phyloP scores from a whole-genome alignment of 2,888 invertebrate species.

The Clitarchus hookeri region DNA sequence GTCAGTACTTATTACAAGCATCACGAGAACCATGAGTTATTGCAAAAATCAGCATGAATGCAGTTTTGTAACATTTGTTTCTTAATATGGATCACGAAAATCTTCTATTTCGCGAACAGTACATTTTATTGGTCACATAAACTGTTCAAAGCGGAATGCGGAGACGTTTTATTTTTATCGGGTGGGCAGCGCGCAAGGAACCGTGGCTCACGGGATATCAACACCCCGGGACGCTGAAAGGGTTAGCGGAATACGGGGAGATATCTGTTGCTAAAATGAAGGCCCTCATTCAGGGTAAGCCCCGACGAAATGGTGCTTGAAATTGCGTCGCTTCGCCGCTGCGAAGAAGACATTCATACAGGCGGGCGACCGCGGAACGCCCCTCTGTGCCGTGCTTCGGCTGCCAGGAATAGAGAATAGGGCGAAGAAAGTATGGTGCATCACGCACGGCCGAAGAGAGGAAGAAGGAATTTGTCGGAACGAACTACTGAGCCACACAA shows the following conservation, averaged over 20 bases:
- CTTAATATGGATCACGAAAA: too few species aligned
- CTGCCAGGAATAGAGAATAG: slow-evolving; percentile 14
- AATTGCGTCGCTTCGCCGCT: slow-evolving; percentile 2
- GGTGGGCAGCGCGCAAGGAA: not conserved
- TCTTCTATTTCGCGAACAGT: not conserved
- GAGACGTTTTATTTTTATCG: not conserved
- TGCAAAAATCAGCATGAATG: too few species aligned
- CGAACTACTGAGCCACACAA: not conserved
- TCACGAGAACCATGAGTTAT: too few species aligned
- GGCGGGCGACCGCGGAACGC: not conserved
- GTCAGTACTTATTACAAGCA: too few species aligned
- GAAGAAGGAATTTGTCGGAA: not conserved
- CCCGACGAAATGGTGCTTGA: not conserved
- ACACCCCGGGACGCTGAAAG: not conserved
- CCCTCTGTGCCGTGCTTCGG: not conserved
- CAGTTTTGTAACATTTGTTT: too few species aligned
- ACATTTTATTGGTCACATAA: not conserved
- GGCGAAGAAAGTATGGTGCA: not conserved
- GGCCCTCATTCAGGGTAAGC: slow-evolving; percentile 1
- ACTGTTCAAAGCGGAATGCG: not conserved
- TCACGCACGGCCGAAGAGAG: not conserved
- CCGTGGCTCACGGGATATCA: not conserved
- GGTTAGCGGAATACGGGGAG: not conserved
- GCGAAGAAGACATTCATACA: not conserved
- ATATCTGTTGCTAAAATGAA: slow-evolving; percentile 14